phyloP scores from a whole-genome alignment of 2,797 vertebrate species.

The Microchirus variegatus region DNA sequence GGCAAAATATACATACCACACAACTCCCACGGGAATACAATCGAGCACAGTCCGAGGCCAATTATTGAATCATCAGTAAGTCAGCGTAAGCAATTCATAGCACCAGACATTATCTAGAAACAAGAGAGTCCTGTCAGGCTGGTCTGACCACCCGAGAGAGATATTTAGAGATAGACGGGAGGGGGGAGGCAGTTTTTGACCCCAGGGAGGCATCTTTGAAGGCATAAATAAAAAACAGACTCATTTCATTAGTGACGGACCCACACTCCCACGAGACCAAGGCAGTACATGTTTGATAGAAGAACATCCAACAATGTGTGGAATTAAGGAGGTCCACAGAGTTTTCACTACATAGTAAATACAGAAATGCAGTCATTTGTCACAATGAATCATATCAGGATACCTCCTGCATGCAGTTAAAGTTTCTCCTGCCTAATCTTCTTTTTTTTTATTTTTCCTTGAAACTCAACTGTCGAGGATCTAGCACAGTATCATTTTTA shows the following conservation, averaged over 20 bases:
- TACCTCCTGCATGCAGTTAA: neutral
- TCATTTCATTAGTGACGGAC: conserved; percentile 4
- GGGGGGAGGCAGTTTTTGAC: conserved; percentile 15
- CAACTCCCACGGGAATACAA: conserved; percentile 44
- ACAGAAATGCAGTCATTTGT: conserved; percentile 3
- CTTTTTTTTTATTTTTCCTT: neutral
- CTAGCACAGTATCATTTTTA: neutral
- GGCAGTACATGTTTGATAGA: conserved; percentile 17
- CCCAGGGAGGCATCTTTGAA: conserved; percentile 3
- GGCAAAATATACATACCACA: neutral
- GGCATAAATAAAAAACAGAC: conserved; percentile 9
- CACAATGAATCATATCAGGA: neutral
- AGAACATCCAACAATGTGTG: conserved; percentile 24
- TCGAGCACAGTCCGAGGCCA: conserved; percentile 12
- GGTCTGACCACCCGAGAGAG: conserved; percentile 30
- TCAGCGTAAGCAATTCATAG: neutral
- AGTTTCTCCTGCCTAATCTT: neutral
- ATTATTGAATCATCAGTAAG: conserved; percentile 15
- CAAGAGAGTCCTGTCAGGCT: conserved; percentile 14
- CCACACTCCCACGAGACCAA: conserved; percentile 25
- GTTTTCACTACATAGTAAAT: conserved; percentile 14
- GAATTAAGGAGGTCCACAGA: conserved; percentile 41
- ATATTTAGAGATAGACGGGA: conserved; percentile 6
- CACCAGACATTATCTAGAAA: conserved; percentile 1
- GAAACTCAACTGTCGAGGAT: neutral